Conservation (phyloP, 2,888 invertebrate species). For the Eumacrocentrus americanus region DNA sequence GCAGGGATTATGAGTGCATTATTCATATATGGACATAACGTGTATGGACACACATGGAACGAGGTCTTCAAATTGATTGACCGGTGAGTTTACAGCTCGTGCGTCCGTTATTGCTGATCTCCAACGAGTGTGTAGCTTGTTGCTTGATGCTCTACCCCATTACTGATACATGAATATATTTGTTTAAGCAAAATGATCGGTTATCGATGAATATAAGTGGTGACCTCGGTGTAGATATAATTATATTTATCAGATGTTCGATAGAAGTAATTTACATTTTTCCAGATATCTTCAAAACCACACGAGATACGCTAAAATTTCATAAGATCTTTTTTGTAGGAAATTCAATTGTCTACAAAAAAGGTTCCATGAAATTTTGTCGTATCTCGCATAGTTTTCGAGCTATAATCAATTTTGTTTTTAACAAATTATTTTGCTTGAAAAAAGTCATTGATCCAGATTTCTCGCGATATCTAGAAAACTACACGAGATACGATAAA, state of each 20-base stretch:
- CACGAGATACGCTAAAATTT: too few relatives aligned
- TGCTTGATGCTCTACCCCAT: constrained; percentile 17
- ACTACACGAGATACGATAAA: too few relatives aligned
- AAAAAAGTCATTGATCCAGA: too few relatives aligned
- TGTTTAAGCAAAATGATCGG: constrained; percentile 19
- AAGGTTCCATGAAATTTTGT: too few relatives aligned
- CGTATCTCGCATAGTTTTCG: too few relatives aligned
- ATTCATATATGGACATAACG: constrained; percentile 20
- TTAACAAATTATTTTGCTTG: too few relatives aligned
- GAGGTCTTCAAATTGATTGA: constrained; percentile 29
- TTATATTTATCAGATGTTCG: neutral
- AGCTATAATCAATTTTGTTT: neutral
- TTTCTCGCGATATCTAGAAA: too few relatives aligned
- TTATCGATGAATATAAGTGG: constrained; percentile 23
- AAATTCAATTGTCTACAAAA: too few relatives aligned
- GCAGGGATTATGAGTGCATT: constrained; percentile 25
- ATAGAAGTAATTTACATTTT: neutral
- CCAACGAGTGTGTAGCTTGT: constrained; percentile 9
- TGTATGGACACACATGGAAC: constrained; percentile 17
- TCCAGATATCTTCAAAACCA: too few relatives aligned
- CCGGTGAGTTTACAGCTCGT: constrained; percentile 29
- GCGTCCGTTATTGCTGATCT: constrained; percentile 28
- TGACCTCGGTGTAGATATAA: constrained; percentile 2
- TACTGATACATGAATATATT: constrained; percentile 24
- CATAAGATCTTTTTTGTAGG: too few relatives aligned